Conservation (phyloP, 2,888 invertebrate genomes). For the Corbicula japonica region DNA sequence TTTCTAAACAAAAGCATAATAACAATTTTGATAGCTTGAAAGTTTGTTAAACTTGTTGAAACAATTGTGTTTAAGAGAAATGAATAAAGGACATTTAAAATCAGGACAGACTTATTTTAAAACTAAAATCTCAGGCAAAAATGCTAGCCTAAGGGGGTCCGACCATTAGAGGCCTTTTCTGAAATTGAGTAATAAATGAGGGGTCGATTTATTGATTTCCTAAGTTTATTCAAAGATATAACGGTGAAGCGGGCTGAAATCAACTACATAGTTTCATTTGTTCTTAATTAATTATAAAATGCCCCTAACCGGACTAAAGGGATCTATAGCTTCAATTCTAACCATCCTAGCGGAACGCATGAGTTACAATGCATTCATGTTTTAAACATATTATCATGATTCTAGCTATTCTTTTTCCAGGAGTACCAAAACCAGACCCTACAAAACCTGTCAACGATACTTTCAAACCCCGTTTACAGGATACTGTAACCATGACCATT, state of each 20-base stretch:
- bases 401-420: background rate
- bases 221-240: too few species aligned
- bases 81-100: background rate
- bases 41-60: too few species aligned
- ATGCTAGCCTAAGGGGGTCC: background rate
- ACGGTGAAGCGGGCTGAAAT: too few species aligned
- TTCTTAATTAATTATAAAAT: background rate
- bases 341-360: background rate
- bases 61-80: too few species aligned
- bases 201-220: too few species aligned
- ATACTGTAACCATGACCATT: background rate
- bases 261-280: background rate
- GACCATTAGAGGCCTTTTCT: background rate
- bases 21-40: too few species aligned
- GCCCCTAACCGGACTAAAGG: background rate
- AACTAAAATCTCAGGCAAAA: background rate
- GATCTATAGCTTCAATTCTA: background rate
- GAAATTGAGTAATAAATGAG: too few species aligned
- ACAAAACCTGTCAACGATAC: background rate
- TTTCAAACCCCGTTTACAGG: background rate
- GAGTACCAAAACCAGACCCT: slow-evolving; percentile 21
- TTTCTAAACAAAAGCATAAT: too few species aligned
- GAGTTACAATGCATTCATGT: background rate
- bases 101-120: background rate
- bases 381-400: too few species aligned